Base-by-base conservation (phyloP, 2,888 invertebrate genomes). In the Cetonia aurata region DNA sequence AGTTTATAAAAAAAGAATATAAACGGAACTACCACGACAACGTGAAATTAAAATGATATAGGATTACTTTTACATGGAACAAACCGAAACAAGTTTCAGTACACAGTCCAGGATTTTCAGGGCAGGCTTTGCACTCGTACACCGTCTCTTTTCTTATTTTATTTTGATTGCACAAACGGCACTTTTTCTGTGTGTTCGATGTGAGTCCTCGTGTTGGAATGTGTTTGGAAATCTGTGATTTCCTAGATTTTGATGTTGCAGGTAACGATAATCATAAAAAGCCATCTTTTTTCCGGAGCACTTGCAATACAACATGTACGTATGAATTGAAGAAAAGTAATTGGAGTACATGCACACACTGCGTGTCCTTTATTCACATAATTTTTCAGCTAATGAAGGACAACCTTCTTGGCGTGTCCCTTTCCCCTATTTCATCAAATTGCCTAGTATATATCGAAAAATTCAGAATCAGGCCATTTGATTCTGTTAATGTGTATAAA, bases 381-480 rank as follows among this genome's bases (percentile, higher is more conserved):
- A 33, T 50, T 33, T 13, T 50, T 10, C 8, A 65, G 8, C 8
- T 50, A 50, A 31, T 33, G 41, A 1, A 50, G 31, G 6, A 65
- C 62, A 25, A 62, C 48, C 15, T 65, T 65, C 25, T 48, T 12
- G 4, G 62, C 50, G 33, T 50, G 48, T 10, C 31, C 46, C 31
- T 50, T 50, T 33, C 48, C 6, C 33, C 33, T 12, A 15, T 50
- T 6, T 13, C 13, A 65, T 50, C 60, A 6, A 9, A 3, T 48
- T 19, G 19, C n/a, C 60, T 31, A n/a, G 60, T 31, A 17, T 46
- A 60, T 31, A 60, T 3, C 19, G 12, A n/a, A 6, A 19, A 25
- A n/a, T 25, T 62, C 31, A 62, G 19, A n/a, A 46, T 25, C 12
- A 48, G 6, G n/a, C 9, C 62, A 46, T 62, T 25, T 25, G 62